These are phyloP conservation scores for Pristionchus japonicus DNA, from an alignment of 2,888 invertebrate species.

Conservation along the genomic window DNA sequence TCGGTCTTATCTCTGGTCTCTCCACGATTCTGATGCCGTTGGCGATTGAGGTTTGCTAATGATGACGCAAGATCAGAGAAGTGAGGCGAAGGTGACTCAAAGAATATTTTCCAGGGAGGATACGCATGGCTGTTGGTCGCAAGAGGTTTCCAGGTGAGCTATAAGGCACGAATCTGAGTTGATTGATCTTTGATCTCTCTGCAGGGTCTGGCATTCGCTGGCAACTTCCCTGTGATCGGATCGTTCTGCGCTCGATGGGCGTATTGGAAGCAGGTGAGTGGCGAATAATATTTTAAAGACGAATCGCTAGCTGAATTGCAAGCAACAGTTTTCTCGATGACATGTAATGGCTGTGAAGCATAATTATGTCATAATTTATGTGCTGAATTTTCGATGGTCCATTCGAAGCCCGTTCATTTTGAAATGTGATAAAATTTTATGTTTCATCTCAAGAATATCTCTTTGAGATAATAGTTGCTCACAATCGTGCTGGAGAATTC, in stretches of 20 bases:
- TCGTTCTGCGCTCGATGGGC: constrained; percentile 66
- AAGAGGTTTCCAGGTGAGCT: constrained; percentile 57
- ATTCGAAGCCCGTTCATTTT: too few species aligned
- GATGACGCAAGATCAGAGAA: background rate
- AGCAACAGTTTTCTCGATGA: too few species aligned
- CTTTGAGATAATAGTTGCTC: background rate
- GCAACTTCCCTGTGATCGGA: constrained; percentile 69
- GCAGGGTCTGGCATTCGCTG: constrained; percentile 64
- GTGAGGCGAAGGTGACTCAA: too few species aligned
- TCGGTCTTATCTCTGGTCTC: constrained; percentile 62
- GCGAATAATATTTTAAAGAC: too few species aligned
- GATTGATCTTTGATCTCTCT: background rate
- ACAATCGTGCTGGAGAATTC: background rate
- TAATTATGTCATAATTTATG: too few species aligned
- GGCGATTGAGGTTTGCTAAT: constrained; percentile 52
- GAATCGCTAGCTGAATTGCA: too few species aligned
- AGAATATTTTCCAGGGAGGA: constrained; percentile 50
- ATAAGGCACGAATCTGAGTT: background rate
- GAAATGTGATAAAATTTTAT: background rate
- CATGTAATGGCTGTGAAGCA: too few species aligned
- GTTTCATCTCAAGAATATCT: background rate
- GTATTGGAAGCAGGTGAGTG: constrained; percentile 58
- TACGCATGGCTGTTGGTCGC: constrained; percentile 60
- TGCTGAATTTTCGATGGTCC: too few species aligned
- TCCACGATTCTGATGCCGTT: constrained; percentile 60